Base-by-base conservation (phyloP, 2,888 invertebrate species). In the Serripes groenlandicus region DNA sequence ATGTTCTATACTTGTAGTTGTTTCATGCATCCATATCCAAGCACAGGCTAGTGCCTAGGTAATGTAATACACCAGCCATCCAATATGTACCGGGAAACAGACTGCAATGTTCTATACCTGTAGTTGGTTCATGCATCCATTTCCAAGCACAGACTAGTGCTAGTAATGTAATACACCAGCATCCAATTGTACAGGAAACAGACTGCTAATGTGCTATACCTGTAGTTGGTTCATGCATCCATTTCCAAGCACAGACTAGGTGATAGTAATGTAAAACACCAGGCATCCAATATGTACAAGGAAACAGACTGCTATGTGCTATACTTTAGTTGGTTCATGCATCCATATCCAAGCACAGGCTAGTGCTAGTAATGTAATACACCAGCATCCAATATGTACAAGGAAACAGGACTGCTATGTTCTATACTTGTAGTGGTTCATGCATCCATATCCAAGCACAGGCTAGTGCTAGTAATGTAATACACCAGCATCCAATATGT, bases 401-500 rank as follows among this genome's bases (percentile, higher is more conserved):
- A 26, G 58, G 58, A 58, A 7, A 58, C 26, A 26, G 58, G 15
- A n/a, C 15, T 15, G 23, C 15, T 3, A 26, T 4, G 26, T 58
- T n/a, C 1, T 15, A 15, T 26, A 15, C 15, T 58, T 15, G 58
- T 58, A 42, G 9, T 60, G 28, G 28, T 28, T 28, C 2, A 23
- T 28, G 18, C 60, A 9, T 26, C 28, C 28, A 60, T 60, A 28
- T 18, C 60, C 23, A 26, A 62, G 32, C 62, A 62, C 62, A 62
- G 62, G 32, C 62, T 62, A 62, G 62, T 32, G 62, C 62, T 58
- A 58, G 58, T 58, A 58, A 28, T 2, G 1, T 11, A 32, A 62
- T 11, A 62, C 30, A 62, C 62, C 32, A 62, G 62, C 62, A 62
- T 32, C 62, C 62, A 62, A 34, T 62, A 32, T 62, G 62, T 62